Evolutionary conservation across 2,888 invertebrate species (phyloP).

Genomic region (Erebia epiphron): DNA sequence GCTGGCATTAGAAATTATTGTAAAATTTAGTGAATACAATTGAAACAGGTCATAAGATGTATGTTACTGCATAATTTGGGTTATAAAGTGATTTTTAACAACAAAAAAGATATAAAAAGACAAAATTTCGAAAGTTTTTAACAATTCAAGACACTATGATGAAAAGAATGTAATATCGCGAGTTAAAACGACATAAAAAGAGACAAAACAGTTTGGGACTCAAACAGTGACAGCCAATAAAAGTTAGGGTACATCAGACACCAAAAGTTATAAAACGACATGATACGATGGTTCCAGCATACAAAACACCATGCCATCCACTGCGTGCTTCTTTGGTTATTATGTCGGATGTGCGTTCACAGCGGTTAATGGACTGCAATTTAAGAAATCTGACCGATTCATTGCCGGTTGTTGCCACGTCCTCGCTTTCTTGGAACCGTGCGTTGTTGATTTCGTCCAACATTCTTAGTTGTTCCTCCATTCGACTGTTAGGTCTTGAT

Average conservation of each 20-base stretch:
- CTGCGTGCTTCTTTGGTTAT: slow-evolving; percentile 46
- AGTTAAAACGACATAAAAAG: background rate
- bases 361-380: slow-evolving; percentile 47
- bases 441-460: slow-evolving; percentile 67
- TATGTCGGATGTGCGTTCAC: slow-evolving; percentile 44
- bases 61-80: no score
- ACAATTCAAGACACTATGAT: no score
- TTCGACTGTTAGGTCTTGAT: slow-evolving; percentile 62
- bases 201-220: slow-evolving; percentile 32
- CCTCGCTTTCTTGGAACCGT: slow-evolving; percentile 66
- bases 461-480: slow-evolving; percentile 71
- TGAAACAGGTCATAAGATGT: no score
- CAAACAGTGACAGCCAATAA: slow-evolving; percentile 31
- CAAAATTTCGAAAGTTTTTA: no score
- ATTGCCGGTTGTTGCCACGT: slow-evolving; percentile 56
- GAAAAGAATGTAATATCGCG: background rate
- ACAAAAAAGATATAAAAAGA: no score
- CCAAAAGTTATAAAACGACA: slow-evolving; percentile 41
- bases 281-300: slow-evolving; percentile 32
- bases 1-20: no score
- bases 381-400: slow-evolving; percentile 71
- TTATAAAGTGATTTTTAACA: no score
- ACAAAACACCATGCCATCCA: slow-evolving; percentile 46
- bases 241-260: slow-evolving; percentile 37
- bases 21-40: no score